These are phyloP conservation scores for Clarias magur DNA, from an alignment of 2,113 vertebrate genomes.

Conservation along the genomic window DNA sequence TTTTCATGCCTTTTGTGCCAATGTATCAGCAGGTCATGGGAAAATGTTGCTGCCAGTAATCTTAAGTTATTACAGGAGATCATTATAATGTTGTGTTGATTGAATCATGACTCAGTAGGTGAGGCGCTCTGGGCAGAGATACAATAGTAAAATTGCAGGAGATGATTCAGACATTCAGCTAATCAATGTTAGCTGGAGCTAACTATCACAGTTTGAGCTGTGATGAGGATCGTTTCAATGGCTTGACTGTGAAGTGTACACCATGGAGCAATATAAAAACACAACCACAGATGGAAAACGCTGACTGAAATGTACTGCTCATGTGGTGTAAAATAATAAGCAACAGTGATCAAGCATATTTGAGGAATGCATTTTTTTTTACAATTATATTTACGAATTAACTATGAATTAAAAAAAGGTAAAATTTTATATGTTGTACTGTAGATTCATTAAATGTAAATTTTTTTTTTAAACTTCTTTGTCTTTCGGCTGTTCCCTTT, in stretches of 20 bases:
- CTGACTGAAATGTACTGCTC: background rate
- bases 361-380: too few relatives aligned
- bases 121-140: conserved; percentile 18
- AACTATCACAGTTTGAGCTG: background rate
- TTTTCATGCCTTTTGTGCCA: background rate
- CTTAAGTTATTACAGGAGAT: background rate
- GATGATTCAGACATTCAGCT: conserved; percentile 6
- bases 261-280: background rate
- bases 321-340: background rate
- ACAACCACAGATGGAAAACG: background rate
- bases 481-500: too few relatives aligned
- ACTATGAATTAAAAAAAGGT: too few relatives aligned
- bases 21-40: background rate
- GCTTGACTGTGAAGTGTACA: background rate
- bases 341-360: background rate
- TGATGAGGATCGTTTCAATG: background rate
- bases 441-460: too few relatives aligned
- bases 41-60: background rate
- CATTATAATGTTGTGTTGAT: background rate
- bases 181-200: background rate
- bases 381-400: too few relatives aligned
- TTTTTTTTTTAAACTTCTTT: too few relatives aligned
- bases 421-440: too few relatives aligned
- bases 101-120: background rate
- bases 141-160: conserved; percentile 1